Evolutionary conservation across 2,888 invertebrate species (phyloP).

Genomic region (Xestoiulus laeticollis): DNA sequence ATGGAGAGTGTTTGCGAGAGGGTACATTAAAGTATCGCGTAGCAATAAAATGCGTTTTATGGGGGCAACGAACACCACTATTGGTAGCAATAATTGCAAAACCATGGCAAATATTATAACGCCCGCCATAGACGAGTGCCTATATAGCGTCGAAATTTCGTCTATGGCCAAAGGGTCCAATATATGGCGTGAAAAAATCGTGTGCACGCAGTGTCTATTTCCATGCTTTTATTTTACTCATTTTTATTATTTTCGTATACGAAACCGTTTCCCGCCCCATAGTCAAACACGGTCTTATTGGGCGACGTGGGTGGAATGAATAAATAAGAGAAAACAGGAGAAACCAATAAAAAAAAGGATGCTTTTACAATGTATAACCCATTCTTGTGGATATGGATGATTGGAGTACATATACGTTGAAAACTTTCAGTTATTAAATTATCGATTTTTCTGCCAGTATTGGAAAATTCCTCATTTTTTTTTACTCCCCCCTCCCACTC

Average conservation of each 20-base stretch:
- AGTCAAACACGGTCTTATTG: neutral
- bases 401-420: neutral
- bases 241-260: neutral
- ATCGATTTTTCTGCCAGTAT: neutral
- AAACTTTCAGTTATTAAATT: conserved; percentile 9
- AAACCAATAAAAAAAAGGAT: neutral
- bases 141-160: neutral
- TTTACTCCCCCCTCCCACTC: neutral
- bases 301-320: neutral
- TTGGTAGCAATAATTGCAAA: conserved; percentile 9
- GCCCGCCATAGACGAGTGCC: neutral
- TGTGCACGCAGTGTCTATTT: neutral
- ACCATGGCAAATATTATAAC: conserved; percentile 9
- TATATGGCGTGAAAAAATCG: neutral
- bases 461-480: conserved; percentile 5
- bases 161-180: neutral
- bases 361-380: conserved; percentile 1
- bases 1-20: conserved; percentile 1
- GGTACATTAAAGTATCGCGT: conserved; percentile 9
- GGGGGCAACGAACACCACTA: neutral
- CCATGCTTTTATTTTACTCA: neutral
- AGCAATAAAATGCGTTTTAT: conserved; percentile 9
- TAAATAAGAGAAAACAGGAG: conserved; percentile 1
- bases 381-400: neutral
- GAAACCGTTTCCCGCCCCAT: neutral